These are phyloP conservation scores for Nilaparvata lugens DNA, from an alignment of 1,140 invertebrate genomes.

Conservation along the genomic window DNA sequence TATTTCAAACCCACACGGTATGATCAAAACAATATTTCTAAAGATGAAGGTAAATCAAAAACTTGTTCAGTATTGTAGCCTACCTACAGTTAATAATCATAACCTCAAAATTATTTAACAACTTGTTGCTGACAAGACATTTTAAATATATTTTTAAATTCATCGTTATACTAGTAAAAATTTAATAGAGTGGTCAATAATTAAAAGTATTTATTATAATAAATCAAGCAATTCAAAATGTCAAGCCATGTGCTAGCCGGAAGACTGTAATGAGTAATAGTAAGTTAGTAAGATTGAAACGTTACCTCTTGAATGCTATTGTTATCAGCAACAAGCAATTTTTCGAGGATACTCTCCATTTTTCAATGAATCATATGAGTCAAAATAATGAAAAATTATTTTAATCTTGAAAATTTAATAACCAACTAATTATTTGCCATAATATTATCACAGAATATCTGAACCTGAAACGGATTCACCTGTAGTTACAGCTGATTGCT, in stretches of 20 bases:
- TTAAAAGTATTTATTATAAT: background rate
- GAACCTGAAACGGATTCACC: no score
- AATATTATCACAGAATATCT: no score
- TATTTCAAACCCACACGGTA: no score
- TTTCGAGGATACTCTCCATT: conserved; percentile 44
- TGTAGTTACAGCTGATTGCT: no score
- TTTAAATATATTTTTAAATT: background rate
- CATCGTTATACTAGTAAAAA: background rate
- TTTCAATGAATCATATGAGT: no score
- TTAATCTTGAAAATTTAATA: no score
- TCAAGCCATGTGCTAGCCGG: background rate
- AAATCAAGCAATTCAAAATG: background rate
- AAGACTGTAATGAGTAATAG: background rate
- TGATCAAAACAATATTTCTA: no score
- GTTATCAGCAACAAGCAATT: conserved; percentile 42
- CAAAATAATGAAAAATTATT: no score
- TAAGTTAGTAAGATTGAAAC: background rate
- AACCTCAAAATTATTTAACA: background rate
- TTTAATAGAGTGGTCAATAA: background rate
- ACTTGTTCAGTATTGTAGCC: no score
- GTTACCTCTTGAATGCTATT: conserved; percentile 44
- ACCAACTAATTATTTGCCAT: no score
- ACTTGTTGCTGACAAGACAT: background rate
- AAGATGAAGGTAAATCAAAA: no score
- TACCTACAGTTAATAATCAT: background rate